Evolutionary conservation across 2,888 invertebrate genomes (phyloP).

Genomic region (Synanthedon andrenaeformis): DNA sequence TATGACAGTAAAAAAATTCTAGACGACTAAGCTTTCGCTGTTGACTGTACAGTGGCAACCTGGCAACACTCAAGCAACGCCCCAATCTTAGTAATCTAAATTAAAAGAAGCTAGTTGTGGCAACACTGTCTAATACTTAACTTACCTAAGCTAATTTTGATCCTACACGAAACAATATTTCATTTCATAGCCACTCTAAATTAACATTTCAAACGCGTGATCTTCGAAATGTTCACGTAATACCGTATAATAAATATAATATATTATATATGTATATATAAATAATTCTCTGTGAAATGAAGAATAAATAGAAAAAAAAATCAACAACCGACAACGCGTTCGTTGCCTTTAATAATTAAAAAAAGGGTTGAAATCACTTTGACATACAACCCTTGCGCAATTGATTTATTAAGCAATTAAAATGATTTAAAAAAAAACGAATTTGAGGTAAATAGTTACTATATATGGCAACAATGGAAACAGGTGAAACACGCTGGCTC

Average conservation of each 20-base stretch:
- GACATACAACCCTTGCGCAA: too few species aligned
- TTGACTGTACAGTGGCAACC: too few species aligned
- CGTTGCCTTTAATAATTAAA: background rate
- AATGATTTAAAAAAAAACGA: background rate
- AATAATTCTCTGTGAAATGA: constrained; percentile 42
- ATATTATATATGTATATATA: constrained; percentile 23
- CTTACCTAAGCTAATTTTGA: constrained; percentile 13
- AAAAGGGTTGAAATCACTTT: too few species aligned
- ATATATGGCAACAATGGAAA: constrained; percentile 62
- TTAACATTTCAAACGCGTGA: constrained; percentile 15
- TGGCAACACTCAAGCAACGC: constrained; percentile 24
- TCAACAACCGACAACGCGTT: background rate
- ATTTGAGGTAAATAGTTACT: constrained; percentile 56
- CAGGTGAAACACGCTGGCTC: constrained; percentile 15
- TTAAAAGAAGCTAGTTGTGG: constrained; percentile 40
- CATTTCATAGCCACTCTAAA: constrained; percentile 31
- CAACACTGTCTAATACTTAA: constrained; percentile 16
- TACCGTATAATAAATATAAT: too few species aligned
- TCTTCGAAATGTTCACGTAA: constrained; percentile 6
- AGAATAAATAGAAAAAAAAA: constrained; percentile 33
- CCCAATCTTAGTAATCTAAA: constrained; percentile 25
- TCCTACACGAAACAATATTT: constrained; percentile 20
- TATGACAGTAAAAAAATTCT: too few species aligned
- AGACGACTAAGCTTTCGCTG: too few species aligned
- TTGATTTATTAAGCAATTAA: too few species aligned